Percentiles rank a stretch among this genome's conserved stretches.
Evolutionary conservation across 2,797 vertebrate genomes (phyloP).

Genomic region (Loriculus beryllinus): DNA sequence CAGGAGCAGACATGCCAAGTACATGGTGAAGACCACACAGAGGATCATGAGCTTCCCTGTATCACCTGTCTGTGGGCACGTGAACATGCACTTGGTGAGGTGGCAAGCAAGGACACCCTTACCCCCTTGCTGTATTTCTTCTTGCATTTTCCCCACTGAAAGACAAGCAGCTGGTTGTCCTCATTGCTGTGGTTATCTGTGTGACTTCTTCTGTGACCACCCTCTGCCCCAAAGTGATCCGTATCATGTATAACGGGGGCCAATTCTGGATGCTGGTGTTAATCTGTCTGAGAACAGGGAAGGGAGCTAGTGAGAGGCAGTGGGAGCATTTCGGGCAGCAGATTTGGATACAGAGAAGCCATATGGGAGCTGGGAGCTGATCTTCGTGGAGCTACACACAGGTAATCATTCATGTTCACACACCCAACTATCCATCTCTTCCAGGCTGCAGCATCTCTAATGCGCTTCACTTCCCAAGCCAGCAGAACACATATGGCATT

Average conservation of each 20-base stretch:
- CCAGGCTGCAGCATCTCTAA: neutral
- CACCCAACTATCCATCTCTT: neutral
- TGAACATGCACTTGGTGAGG: accelerated
- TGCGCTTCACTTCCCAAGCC: neutral
- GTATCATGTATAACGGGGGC: accelerated
- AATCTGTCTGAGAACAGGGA: too few relatives aligned
- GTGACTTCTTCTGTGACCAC: neutral
- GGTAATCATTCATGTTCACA: accelerated
- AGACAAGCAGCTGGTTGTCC: neutral
- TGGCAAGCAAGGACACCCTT: neutral
- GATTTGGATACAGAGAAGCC: neutral
- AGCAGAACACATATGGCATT: neutral
- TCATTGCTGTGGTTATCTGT: neutral
- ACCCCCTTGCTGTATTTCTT: neutral
- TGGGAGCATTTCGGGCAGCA: accelerated
- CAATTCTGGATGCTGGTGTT: neutral
- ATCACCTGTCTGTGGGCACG: accelerated
- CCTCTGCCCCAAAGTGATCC: neutral
- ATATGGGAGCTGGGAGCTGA: neutral
- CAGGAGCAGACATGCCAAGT: accelerated
- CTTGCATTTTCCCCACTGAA: neutral
- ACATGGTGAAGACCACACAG: accelerated
- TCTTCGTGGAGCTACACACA: neutral
- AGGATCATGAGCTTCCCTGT: neutral
- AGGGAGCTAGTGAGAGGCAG: neutral